These are phyloP conservation scores for Elysia crispata DNA, from an alignment of 2,888 invertebrate genomes.

Conservation along the genomic window DNA sequence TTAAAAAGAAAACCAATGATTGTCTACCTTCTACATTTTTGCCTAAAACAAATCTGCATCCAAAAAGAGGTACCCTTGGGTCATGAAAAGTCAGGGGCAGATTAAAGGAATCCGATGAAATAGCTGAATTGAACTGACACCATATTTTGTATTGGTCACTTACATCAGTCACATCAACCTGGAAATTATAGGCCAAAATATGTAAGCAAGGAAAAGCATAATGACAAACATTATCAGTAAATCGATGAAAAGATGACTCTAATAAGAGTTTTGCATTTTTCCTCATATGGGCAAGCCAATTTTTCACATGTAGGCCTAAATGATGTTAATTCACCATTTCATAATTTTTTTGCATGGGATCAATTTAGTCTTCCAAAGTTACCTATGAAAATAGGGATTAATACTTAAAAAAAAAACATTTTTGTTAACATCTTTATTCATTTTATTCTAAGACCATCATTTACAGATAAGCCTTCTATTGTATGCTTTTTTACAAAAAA, in stretches of 20 bases:
- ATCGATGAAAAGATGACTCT: too few species aligned
- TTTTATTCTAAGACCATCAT: not conserved
- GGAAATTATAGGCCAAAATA: too few species aligned
- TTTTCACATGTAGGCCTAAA: too few species aligned
- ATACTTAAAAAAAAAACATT: too few species aligned
- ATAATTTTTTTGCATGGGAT: too few species aligned
- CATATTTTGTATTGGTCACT: slow-evolving; percentile 82
- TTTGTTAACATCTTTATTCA: not conserved
- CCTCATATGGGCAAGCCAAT: too few species aligned
- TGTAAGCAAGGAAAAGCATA: not conserved
- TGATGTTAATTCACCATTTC: too few species aligned
- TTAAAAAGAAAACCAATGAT: too few species aligned
- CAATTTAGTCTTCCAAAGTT: too few species aligned
- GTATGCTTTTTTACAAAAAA: not conserved
- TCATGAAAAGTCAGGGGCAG: slow-evolving; percentile 52
- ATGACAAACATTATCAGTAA: not conserved
- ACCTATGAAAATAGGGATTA: too few species aligned
- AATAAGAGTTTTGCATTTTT: too few species aligned
- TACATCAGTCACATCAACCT: slow-evolving; percentile 84
- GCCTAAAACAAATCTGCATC: slow-evolving; percentile 58
- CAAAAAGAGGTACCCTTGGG: slow-evolving; percentile 65
- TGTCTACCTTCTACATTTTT: slow-evolving; percentile 6
- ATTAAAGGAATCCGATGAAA: not conserved
- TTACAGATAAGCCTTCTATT: not conserved
- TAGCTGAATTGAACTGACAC: slow-evolving; percentile 31